A percentile compares a stretch with the other conserved stretches of the same genome.
Conservation (phyloP, 2,888 invertebrate genomes). For the Metalampra italica region DNA sequence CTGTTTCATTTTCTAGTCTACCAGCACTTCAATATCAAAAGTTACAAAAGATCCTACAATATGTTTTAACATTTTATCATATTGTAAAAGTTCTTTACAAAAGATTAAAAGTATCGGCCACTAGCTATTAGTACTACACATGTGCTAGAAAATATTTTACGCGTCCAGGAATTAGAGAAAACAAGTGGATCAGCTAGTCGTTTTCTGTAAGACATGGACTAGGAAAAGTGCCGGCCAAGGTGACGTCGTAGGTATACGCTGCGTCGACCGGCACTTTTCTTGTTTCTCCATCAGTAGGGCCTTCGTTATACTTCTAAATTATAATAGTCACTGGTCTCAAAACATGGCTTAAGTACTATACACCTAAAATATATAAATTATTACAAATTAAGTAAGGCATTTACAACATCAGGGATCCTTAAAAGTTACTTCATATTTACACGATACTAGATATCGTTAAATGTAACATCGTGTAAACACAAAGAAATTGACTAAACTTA, state of each 20-base stretch:
- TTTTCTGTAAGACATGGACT: slow-evolving; percentile 64
- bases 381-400: slow-evolving; percentile 79
- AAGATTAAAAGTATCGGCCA: slow-evolving; percentile 58
- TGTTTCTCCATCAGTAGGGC: slow-evolving; percentile 29
- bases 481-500: slow-evolving; percentile 76
- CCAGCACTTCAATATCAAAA: slow-evolving; percentile 77
- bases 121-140: slow-evolving; percentile 43
- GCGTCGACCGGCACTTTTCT: slow-evolving; percentile 63
- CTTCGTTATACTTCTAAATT: slow-evolving; percentile 69
- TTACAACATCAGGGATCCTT: slow-evolving; percentile 76
- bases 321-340: slow-evolving; percentile 78
- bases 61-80: slow-evolving; percentile 52
- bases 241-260: slow-evolving; percentile 26
- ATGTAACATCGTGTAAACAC: slow-evolving; percentile 71
- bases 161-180: slow-evolving; percentile 64
- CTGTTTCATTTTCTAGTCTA: slow-evolving; percentile 57
- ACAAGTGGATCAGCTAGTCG: slow-evolving; percentile 57
- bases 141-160: slow-evolving; percentile 59
- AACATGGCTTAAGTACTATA: slow-evolving; percentile 79
- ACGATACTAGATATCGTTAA: slow-evolving; percentile 58
- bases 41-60: slow-evolving; percentile 73
- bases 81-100: slow-evolving; percentile 68
- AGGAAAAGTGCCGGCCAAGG: slow-evolving; percentile 66
- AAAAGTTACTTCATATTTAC: slow-evolving; percentile 68
- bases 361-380: slow-evolving; percentile 79